These are phyloP conservation scores for Cyaniris semiargus DNA, from an alignment of 2,888 invertebrate species.

Conservation along the genomic window DNA sequence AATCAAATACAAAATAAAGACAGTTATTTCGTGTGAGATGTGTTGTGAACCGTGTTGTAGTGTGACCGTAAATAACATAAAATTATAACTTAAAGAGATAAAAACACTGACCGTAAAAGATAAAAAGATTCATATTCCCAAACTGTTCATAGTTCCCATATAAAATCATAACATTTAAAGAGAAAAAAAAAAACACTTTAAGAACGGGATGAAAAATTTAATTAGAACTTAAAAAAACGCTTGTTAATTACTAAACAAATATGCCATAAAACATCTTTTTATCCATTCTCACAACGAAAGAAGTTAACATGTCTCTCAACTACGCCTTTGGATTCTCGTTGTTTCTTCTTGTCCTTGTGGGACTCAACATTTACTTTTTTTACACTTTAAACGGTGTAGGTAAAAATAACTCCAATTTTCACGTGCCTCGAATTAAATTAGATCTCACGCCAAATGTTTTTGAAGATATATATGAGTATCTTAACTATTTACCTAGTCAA, in stretches of 20 bases:
- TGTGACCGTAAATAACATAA: neutral
- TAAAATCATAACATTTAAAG: neutral
- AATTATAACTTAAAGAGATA: neutral
- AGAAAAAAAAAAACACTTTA: neutral
- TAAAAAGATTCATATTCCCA: neutral
- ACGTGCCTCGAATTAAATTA: conserved; percentile 55
- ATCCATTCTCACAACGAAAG: neutral
- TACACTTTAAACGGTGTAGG: conserved; percentile 60
- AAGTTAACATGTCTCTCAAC: conserved; percentile 62
- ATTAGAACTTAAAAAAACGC: neutral
- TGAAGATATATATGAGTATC: conserved; percentile 65
- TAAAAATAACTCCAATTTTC: conserved; percentile 51
- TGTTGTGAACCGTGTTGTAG: too few species aligned
- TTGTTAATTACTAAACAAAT: neutral
- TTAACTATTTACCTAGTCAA: conserved; percentile 65
- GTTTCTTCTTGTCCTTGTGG: conserved; percentile 65
- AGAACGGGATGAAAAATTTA: neutral
- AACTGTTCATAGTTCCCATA: neutral
- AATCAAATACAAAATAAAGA: too few species aligned
- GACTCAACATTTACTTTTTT: conserved; percentile 70
- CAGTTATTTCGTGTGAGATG: too few species aligned
- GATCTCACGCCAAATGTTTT: conserved; percentile 55
- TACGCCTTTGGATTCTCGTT: conserved; percentile 72
- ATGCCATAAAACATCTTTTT: neutral
- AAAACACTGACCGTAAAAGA: neutral